Conservation (phyloP, 2,113 vertebrate genomes). For the Malurus elegans region DNA sequence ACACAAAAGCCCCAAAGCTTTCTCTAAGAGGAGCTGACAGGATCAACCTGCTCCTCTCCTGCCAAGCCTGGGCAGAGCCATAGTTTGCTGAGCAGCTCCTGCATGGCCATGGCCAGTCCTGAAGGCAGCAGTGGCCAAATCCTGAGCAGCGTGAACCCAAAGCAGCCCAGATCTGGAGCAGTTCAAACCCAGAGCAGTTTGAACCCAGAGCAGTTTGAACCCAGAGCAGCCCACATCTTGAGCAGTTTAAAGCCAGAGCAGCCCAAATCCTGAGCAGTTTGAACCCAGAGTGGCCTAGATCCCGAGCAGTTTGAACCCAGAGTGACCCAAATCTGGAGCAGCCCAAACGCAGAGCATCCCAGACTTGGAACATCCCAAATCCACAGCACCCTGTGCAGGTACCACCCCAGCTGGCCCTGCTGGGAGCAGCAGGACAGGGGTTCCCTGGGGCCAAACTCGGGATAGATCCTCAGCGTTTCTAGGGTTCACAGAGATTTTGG, state of each 20-base stretch:
- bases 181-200: not conserved
- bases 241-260: not conserved
- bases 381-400: fast-evolving
- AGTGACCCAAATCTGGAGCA: not conserved
- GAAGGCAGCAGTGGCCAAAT: not conserved
- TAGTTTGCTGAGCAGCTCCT: not conserved
- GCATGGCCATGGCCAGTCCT: fast-evolving
- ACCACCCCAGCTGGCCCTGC: not conserved
- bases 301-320: not conserved
- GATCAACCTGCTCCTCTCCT: not conserved
- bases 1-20: not conserved
- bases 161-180: not conserved
- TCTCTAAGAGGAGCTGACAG: not conserved
- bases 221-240: not conserved
- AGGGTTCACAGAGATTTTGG: not conserved
- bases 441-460: not conserved
- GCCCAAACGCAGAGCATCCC: not conserved
- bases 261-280: not conserved
- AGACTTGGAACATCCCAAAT: not conserved
- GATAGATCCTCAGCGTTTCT: not conserved
- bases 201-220: not conserved
- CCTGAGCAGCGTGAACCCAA: not conserved
- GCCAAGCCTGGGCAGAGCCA: not conserved
- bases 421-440: not conserved
- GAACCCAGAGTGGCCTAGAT: not conserved